Evolutionary conservation across 1,140 invertebrate species (phyloP).

Genomic region (Zaprionus tsacasi): DNA sequence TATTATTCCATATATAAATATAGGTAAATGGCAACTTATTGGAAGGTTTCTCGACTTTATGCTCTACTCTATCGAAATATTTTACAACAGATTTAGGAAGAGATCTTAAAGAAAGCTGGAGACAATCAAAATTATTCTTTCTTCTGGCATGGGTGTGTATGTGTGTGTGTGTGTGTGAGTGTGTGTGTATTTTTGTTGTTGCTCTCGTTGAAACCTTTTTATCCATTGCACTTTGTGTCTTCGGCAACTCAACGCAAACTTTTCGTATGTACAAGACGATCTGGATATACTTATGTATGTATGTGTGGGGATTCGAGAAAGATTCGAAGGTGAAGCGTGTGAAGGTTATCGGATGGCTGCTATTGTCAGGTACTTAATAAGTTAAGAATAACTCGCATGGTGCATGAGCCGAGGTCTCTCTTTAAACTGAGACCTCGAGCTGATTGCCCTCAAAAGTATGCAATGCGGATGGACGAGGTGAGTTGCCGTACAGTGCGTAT

Average conservation of each 20-base stretch:
- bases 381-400: slow-evolving; percentile 35
- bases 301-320: not conserved
- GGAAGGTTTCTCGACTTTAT: not conserved
- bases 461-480: slow-evolving; percentile 37
- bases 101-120: not conserved
- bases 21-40: not conserved
- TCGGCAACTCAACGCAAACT: slow-evolving; percentile 46
- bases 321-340: not conserved
- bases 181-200: slow-evolving; percentile 2
- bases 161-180: slow-evolving; percentile 8
- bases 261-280: slow-evolving; percentile 58
- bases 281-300: not conserved
- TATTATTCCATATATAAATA: not conserved
- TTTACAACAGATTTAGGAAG: not conserved
- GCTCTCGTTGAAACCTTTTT: slow-evolving; percentile 73
- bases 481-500: slow-evolving; percentile 51
- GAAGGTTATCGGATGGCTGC: slow-evolving; percentile 47
- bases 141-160: not conserved
- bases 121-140: not conserved
- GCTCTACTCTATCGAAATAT: not conserved
- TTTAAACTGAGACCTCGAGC: slow-evolving; percentile 4
- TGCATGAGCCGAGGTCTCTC: slow-evolving; percentile 1
- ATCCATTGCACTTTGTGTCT: slow-evolving; percentile 39
- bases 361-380: slow-evolving; percentile 84
- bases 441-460: slow-evolving; percentile 43